Evolutionary conservation across 2,888 invertebrate species (phyloP).

Genomic region (Thymelicus acteon): DNA sequence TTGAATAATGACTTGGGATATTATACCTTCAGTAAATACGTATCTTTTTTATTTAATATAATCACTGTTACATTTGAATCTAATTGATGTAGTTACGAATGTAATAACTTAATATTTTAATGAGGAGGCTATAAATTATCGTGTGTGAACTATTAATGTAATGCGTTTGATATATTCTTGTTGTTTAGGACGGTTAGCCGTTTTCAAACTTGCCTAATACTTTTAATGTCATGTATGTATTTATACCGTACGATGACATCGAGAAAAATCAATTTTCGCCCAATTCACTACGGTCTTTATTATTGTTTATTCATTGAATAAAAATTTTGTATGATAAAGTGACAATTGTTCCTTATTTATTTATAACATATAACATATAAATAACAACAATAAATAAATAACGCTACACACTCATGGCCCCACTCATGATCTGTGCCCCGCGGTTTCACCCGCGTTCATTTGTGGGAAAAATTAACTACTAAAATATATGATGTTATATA

Average conservation of each 20-base stretch:
- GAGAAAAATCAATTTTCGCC: not conserved
- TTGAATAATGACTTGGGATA: no score
- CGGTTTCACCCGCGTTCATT: no score
- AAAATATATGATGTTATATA: no score
- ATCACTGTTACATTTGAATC: not conserved
- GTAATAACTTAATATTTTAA: not conserved
- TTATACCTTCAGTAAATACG: not conserved
- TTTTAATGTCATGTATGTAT: not conserved
- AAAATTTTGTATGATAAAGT: not conserved
- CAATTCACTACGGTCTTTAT: no score
- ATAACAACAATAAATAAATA: no score
- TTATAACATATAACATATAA: no score
- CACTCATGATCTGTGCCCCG: no score
- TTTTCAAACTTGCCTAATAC: not conserved
- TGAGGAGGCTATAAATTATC: not conserved
- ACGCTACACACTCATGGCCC: no score
- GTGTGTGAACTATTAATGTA: not conserved
- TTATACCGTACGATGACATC: not conserved
- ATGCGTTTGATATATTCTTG: not conserved
- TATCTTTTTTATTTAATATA: not conserved
- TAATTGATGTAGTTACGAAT: not conserved
- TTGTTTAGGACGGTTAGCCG: not conserved
- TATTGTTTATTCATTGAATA: not conserved
- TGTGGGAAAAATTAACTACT: no score
- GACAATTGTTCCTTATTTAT: not conserved